phyloP scores from a whole-genome alignment of 2,888 invertebrate species.

The Caenorhabditis sulstoni region DNA sequence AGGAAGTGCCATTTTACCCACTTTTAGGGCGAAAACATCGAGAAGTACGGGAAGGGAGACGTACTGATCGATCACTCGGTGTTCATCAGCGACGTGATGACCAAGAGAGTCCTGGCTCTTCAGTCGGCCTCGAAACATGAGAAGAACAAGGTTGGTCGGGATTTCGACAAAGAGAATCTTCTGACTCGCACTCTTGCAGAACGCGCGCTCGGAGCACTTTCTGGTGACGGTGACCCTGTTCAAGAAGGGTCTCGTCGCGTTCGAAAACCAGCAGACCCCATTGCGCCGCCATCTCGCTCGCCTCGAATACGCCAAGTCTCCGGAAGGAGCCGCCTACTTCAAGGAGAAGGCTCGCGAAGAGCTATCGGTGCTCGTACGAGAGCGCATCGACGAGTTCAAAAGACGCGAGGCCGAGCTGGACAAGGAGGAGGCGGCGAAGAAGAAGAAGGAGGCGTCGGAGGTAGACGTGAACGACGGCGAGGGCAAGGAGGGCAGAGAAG shows the following conservation, averaged over 20 bases:
- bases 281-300: conserved; percentile 31
- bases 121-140: conserved; percentile 25
- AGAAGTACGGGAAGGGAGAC: conserved; percentile 11
- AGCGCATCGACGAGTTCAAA: conserved; percentile 21
- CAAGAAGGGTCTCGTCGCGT: conserved; percentile 33
- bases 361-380: conserved; percentile 2
- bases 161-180: background rate
- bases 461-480: background rate
- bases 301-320: conserved; percentile 1
- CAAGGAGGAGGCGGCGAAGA: background rate
- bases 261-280: conserved; percentile 23
- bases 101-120: conserved; percentile 8
- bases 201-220: conserved; percentile 20
- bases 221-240: conserved; percentile 28
- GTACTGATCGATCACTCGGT: conserved; percentile 29
- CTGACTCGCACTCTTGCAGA: too few species aligned
- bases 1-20: background rate
- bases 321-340: conserved; percentile 35
- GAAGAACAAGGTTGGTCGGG: conserved; percentile 38
- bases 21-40: conserved; percentile 28
- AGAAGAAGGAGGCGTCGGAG: background rate
- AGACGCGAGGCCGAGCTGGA: conserved; percentile 13
- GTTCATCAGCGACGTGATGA: conserved; percentile 32
- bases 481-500: background rate
- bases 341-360: conserved; percentile 30